A percentile compares a stretch with the other conserved stretches of the same genome.
phyloP scores from a whole-genome alignment of 2,113 vertebrate species.

The Nerophis ophidion region DNA sequence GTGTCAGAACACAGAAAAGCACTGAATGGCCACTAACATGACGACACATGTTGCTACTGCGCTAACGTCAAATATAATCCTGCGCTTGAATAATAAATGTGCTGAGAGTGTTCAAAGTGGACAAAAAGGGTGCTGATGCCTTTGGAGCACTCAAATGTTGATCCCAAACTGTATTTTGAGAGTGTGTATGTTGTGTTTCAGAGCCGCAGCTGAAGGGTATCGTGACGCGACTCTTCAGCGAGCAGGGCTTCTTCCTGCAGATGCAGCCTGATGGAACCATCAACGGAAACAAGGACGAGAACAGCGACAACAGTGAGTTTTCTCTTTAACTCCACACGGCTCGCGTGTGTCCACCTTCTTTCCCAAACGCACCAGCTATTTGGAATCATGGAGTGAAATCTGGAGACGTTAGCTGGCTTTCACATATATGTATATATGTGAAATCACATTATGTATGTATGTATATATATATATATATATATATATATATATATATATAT shows the following conservation, averaged over 20 bases:
- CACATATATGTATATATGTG: no score
- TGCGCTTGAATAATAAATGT: not conserved
- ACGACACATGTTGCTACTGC: not conserved
- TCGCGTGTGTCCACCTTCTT: not conserved
- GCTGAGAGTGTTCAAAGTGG: not conserved
- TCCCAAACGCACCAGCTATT: no score
- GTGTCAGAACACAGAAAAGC: not conserved
- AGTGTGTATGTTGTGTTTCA: slow-evolving; percentile 56
- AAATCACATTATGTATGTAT: no score
- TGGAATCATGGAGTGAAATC: no score
- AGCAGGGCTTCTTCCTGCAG: slow-evolving; percentile 97
- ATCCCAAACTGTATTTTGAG: not conserved
- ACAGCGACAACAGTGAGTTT: slow-evolving; percentile 92
- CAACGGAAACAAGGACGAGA: slow-evolving; percentile 94
- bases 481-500: no score
- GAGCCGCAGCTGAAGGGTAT: slow-evolving; percentile 99
- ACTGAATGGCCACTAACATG: not conserved
- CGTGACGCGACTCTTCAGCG: slow-evolving; percentile 97
- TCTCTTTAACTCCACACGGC: no score
- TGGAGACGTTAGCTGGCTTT: no score
- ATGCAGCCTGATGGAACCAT: slow-evolving; percentile 92
- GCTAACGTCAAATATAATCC: not conserved
- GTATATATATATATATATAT: no score
- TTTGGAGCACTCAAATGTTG: not conserved
- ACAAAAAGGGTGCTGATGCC: slow-evolving; percentile 1